Evolutionary conservation across 2,113 vertebrate species (phyloP).

Genomic region (Pterocles burchelli): DNA sequence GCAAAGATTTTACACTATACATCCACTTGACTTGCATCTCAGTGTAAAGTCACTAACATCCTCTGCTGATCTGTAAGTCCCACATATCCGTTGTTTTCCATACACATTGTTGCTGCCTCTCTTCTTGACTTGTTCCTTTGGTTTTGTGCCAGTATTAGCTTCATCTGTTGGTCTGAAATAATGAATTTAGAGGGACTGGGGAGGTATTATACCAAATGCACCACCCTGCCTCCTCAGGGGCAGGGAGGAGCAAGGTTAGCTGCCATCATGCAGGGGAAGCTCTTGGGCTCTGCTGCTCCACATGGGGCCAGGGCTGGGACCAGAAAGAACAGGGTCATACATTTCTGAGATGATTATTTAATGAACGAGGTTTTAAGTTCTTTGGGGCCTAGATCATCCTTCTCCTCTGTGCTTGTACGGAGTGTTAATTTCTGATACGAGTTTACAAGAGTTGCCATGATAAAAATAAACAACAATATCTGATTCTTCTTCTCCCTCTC

Average conservation of each 20-base stretch:
- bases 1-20: neutral
- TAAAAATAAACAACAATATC: neutral
- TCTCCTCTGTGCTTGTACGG: neutral
- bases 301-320: rapidly evolving
- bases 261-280: neutral
- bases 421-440: neutral
- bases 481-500: neutral
- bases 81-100: neutral
- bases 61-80: rapidly evolving
- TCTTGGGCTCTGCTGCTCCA: neutral
- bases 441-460: rapidly evolving
- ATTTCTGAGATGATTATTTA: neutral
- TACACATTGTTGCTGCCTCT: rapidly evolving
- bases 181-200: neutral
- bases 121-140: neutral
- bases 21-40: neutral
- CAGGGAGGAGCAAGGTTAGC: neutral
- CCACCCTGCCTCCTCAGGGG: rapidly evolving
- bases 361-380: neutral
- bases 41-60: neutral
- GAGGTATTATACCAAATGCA: neutral
- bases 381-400: neutral
- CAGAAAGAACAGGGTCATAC: neutral
- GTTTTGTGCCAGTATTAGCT: neutral
- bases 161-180: neutral